Conservation (phyloP, 2,888 invertebrate species). For the Tetropium fuscum region DNA sequence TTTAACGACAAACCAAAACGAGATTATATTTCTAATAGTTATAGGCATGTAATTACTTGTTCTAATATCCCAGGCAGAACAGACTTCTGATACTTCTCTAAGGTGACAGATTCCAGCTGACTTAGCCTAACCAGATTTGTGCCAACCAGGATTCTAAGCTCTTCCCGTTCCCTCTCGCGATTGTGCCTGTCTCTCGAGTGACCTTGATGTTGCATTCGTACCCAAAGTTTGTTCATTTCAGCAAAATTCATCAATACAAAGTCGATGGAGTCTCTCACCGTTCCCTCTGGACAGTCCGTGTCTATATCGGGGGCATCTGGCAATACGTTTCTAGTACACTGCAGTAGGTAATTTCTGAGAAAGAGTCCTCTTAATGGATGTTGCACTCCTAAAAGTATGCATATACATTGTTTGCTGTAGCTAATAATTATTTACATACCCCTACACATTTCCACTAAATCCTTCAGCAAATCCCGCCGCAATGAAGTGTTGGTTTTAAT, state of each 20-base stretch:
- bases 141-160: slow-evolving; percentile 95
- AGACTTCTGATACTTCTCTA: slow-evolving; percentile 90
- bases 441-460: slow-evolving; percentile 99
- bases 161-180: slow-evolving; percentile 92
- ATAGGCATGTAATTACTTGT: too few relatives aligned
- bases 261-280: slow-evolving; percentile 93
- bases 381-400: slow-evolving; percentile 78
- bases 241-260: slow-evolving; percentile 99
- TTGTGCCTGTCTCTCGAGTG: slow-evolving; percentile 90
- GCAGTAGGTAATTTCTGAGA: slow-evolving; percentile 94
- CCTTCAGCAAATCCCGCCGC: slow-evolving; percentile 92
- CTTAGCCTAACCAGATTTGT: slow-evolving; percentile 97
- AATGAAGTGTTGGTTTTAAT: slow-evolving; percentile 95
- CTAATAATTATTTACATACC: slow-evolving; percentile 62
- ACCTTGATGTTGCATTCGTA: slow-evolving; percentile 97
- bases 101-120: slow-evolving; percentile 93
- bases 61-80: slow-evolving; percentile 97
- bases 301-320: slow-evolving; percentile 80
- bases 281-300: slow-evolving; percentile 60
- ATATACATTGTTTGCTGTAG: neutral
- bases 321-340: slow-evolving; percentile 96
- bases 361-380: slow-evolving; percentile 92
- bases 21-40: too few relatives aligned
- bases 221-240: slow-evolving; percentile 99
- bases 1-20: too few relatives aligned